These are phyloP conservation scores for Lomographa bimaculata DNA, from an alignment of 2,888 invertebrate species.

Conservation along the genomic window DNA sequence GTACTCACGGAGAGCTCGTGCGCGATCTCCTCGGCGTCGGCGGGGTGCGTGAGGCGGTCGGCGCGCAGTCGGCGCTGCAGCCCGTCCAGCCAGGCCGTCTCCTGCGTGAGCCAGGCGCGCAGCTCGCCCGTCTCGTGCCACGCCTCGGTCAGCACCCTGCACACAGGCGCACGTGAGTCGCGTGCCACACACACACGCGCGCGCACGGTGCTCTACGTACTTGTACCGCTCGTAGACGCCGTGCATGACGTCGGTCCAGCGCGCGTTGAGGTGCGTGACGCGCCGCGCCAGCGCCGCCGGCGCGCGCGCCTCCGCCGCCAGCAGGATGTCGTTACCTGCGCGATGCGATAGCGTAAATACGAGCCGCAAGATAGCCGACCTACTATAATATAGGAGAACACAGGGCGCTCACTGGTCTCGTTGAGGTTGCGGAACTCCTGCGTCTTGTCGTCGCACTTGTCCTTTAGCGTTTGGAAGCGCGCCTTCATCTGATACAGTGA, in stretches of 20 bases:
- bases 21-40: conserved; percentile 96
- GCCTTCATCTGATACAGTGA: conserved; percentile 89
- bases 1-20: conserved; percentile 89
- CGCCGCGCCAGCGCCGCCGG: conserved; percentile 86
- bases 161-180: conserved; percentile 60
- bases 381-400: no score
- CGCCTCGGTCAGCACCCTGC: conserved; percentile 86
- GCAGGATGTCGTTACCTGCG: conserved; percentile 84
- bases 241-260: conserved; percentile 88
- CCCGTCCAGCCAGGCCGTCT: conserved; percentile 90
- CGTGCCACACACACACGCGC: conserved; percentile 62
- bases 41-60: conserved; percentile 87
- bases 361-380: not conserved
- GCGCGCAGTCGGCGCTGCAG: conserved; percentile 90
- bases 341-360: conserved; percentile 33
- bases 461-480: conserved; percentile 88
- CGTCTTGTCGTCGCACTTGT: conserved; percentile 87
- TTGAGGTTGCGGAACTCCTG: conserved; percentile 87
- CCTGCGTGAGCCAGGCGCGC: conserved; percentile 90
- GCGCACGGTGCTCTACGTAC: conserved; percentile 44
- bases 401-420: conserved; percentile 81
- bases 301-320: conserved; percentile 74
- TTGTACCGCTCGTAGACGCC: conserved; percentile 87
- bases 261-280: conserved; percentile 87
- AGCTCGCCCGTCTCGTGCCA: conserved; percentile 91